Evolutionary conservation across 2,888 invertebrate species (phyloP).

Genomic region (Therioaphis trifolii): DNA sequence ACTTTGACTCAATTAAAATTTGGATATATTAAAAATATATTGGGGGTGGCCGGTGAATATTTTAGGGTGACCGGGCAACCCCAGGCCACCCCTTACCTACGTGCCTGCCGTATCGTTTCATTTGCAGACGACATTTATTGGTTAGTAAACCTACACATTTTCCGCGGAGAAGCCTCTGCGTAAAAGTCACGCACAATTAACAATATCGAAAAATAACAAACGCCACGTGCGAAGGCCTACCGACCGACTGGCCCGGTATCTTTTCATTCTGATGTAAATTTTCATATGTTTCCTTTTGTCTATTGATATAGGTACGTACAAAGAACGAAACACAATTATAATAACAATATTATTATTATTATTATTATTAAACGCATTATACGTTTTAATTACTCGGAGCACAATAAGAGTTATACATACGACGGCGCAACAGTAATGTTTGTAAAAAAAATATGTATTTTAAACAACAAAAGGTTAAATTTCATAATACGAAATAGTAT

Average conservation of each 20-base stretch:
- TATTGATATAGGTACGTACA: not conserved
- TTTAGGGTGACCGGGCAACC: too few species aligned
- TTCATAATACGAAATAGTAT: not conserved
- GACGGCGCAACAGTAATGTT: not conserved
- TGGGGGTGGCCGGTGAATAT: too few species aligned
- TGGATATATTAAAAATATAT: too few species aligned
- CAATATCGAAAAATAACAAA: not conserved
- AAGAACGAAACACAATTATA: slow-evolving; percentile 26
- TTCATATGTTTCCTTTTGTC: slow-evolving; percentile 49
- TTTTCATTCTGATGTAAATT: slow-evolving; percentile 37
- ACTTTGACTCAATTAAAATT: too few species aligned
- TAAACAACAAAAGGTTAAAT: slow-evolving; percentile 40
- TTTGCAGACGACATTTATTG: not conserved
- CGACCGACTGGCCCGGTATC: not conserved
- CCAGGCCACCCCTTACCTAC: too few species aligned
- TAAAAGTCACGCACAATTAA: not conserved
- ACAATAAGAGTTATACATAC: slow-evolving; percentile 20
- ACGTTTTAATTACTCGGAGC: slow-evolving; percentile 35
- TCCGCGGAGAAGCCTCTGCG: not conserved
- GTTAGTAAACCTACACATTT: not conserved
- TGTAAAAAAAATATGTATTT: not conserved
- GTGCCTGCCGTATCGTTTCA: too few species aligned
- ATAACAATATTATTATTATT: too few species aligned
- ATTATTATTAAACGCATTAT: slow-evolving; percentile 45
- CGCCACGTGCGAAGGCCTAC: not conserved